Percentiles rank a stretch among this genome's conserved stretches.
Evolutionary conservation across 1,140 invertebrate genomes (phyloP).

Genomic region (Palaemon carinicauda): DNA sequence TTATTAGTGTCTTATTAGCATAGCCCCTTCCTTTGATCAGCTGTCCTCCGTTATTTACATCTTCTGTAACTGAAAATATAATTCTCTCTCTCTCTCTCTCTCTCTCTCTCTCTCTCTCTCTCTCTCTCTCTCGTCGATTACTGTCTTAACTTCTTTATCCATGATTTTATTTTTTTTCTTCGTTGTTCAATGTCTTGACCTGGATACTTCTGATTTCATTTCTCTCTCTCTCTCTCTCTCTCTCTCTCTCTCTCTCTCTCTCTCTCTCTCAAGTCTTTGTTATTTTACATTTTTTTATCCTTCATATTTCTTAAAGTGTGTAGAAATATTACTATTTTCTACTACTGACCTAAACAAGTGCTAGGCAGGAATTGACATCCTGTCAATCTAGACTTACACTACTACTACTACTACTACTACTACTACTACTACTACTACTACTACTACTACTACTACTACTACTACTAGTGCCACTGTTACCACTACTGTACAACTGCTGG

Average conservation of each 20-base stretch:
- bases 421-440: conserved; percentile 11
- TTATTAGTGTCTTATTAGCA: no score
- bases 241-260: conserved; percentile 28
- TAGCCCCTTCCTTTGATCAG: no score
- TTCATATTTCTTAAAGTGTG: neutral
- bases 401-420: neutral
- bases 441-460: conserved; percentile 23
- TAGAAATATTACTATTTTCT: neutral
- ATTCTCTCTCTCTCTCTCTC: neutral
- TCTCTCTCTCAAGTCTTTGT: neutral
- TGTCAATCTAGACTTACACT: no score
- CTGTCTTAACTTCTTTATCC: neutral
- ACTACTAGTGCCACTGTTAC: conserved; percentile 20
- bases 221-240: conserved; percentile 9
- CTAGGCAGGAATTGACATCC: no score
- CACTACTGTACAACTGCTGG: neutral
- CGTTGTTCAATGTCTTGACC: no score
- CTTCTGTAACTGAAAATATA: no score
- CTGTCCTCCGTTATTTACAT: no score
- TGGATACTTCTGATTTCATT: no score
- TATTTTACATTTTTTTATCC: no score
- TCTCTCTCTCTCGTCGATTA: neutral
- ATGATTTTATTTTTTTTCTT: neutral
- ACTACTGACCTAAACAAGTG: no score
- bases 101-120: neutral